Evolutionary conservation across 2,797 vertebrate genomes (phyloP).

Genomic region (Sandelia bainsii): DNA sequence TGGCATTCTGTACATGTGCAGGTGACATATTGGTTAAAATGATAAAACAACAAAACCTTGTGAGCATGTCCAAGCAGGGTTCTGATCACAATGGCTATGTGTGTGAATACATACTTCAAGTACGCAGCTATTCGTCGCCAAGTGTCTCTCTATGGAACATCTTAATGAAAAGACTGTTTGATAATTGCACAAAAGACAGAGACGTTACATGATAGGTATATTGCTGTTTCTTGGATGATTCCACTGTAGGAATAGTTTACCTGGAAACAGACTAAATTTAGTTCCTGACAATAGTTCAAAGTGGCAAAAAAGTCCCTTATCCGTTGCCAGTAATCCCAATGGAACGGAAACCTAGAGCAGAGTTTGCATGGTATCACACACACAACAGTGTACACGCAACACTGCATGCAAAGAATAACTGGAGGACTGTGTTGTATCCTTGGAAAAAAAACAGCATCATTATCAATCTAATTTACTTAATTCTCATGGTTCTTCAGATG

Average conservation of each 20-base stretch:
- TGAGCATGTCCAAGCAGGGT: neutral
- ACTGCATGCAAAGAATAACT: neutral
- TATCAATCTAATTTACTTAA: neutral
- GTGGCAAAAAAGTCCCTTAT: no score
- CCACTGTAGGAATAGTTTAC: neutral
- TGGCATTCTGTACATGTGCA: neutral
- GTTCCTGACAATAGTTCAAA: no score
- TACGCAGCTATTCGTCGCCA: slow-evolving; percentile 4
- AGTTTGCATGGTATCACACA: neutral
- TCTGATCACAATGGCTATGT: slow-evolving; percentile 6
- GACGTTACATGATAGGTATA: slow-evolving; percentile 19
- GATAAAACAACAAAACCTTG: slow-evolving; percentile 2
- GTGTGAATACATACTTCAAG: neutral
- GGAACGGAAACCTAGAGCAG: neutral
- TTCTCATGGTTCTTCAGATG: neutral
- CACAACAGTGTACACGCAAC: neutral
- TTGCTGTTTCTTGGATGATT: neutral
- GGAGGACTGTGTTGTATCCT: neutral
- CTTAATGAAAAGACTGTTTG: slow-evolving; percentile 44
- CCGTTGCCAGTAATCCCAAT: neutral
- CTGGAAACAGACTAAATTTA: no score
- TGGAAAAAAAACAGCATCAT: neutral
- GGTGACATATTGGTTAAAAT: neutral
- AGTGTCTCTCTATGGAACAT: slow-evolving; percentile 25
- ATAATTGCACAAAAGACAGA: slow-evolving; percentile 42